Evolutionary conservation across 2,113 vertebrate species (phyloP), one percentile per base, ranked within the genome.

Genomic region (Amphilophus citrinellus): DNA sequence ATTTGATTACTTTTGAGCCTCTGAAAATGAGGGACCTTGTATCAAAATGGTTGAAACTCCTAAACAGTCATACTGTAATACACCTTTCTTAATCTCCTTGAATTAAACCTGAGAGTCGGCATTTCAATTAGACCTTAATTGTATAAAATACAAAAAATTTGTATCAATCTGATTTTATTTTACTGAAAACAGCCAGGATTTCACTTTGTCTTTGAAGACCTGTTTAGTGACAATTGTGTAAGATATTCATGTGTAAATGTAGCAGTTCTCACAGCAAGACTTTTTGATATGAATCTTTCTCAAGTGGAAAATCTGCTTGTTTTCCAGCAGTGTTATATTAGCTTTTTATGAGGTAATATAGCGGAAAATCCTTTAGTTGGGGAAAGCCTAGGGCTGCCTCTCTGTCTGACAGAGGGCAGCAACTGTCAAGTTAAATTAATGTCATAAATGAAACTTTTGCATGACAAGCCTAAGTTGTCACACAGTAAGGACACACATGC

Each of bases 391-490:
- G 10, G 77, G 86, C 77, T 76, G 27, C 53, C 47, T 39, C 30
- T 20, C 24, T n/a, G 53, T 24, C 68, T 71, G 57, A 62, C 81
- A 87, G 82, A 83, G 77, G 61, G 65, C 39, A 71, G 27, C 75
- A 78, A 87, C 83, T 86, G 80, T 84, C 85, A 78, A 11, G 59
- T 59, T 81, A 42, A 76, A 88, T 88, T 37, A 57, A 73, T 37
- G 44, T 84, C 30, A 76, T 13, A 53, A 60, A 20, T 50, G 14
- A 82, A 80, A 80, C 57, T 30, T 84, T 79, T 61, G n/a, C 30
- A 77, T 42, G 68, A 57, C 22, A n/a, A 61, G 32, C 50, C 87
- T 63, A 53, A 59, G 61, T 35, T 80, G 18, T 44, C 18, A 83
- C 35, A 76, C 37, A 59, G 59, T 44, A 66, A 20, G 6, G 24